Base-by-base conservation (phyloP, 2,113 vertebrate species). In the Anguilla japonica region DNA sequence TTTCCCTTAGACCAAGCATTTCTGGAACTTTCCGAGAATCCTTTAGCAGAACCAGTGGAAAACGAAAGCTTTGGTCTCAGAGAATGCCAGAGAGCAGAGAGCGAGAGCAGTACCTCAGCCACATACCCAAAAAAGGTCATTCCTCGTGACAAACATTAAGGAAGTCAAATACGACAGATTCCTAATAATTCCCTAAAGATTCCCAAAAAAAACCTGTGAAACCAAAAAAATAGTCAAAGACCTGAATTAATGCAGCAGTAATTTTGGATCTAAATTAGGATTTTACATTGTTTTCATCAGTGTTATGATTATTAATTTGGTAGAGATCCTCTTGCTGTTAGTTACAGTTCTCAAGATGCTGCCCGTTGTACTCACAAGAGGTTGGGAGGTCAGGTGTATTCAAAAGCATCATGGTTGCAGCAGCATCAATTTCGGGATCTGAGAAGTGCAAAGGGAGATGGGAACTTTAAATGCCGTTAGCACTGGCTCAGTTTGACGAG, bases 391-490 rank as follows among this genome's bases (percentile, higher is more conserved):
- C 96, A 95, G 95, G 93, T 95, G 95, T 94, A 96, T 96, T 97
- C 96, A 96, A 96, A 96, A 96, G 95, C 96, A 96, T 96, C 96
- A 96, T 96, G 95, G 96, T 95, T 95, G 94, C 95, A 93, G 95
- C 96, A 92, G 96, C 95, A 92, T 96, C 96, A 96, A 96, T 95
- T 96, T 97, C 96, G 93, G 96, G 95, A 97, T 96, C 96, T 96
- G 53, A 41, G 50, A 83, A 80, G 89, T 81, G 41, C 84, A 84
- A 87, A 50, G 95, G 95, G 96, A 96, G 95, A 96, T 93, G 95
- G 94, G 95, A 46, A 96, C 93, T 95, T 95, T 96, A 96, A 96
- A 95, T 95, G 95, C 90, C 41, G 50, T 53, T 81, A 40, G 29
- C 22, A 43, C 20, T 67, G 60, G 40, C 20, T 20, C 57, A 2